Conservation (phyloP, 2,888 invertebrate genomes). For the Mesorhabditis sp. region DNA sequence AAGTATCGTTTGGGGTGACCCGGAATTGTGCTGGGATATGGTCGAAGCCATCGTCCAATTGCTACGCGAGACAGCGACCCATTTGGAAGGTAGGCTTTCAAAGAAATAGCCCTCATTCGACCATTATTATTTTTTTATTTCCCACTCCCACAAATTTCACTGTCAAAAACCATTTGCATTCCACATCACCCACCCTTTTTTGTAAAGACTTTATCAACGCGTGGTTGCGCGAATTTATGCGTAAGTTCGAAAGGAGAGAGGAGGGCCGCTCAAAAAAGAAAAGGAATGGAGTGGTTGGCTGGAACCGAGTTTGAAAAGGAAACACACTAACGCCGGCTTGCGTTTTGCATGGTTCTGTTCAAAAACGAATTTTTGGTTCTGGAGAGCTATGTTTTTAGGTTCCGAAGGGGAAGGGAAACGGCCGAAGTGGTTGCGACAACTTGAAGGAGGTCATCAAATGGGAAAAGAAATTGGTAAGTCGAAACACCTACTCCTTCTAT, state of each 20-base stretch:
- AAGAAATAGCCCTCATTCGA: not conserved
- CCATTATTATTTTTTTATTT: not conserved
- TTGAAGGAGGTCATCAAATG: slow-evolving; percentile 52
- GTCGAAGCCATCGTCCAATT: slow-evolving; percentile 63
- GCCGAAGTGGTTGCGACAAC: slow-evolving; percentile 58
- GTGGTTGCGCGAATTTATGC: slow-evolving; percentile 5
- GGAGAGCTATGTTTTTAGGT: slow-evolving; percentile 8
- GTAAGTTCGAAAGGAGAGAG: not conserved
- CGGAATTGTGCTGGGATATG: slow-evolving; percentile 41
- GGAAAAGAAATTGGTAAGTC: slow-evolving; percentile 23
- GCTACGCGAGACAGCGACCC: slow-evolving; percentile 76
- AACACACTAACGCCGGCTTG: not conserved
- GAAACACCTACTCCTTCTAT: no score
- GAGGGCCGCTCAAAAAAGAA: not conserved
- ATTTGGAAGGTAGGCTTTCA: slow-evolving; percentile 23
- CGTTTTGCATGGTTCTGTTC: not conserved
- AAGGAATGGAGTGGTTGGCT: not conserved
- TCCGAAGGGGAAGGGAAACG: slow-evolving; percentile 51
- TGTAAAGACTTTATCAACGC: slow-evolving; percentile 2
- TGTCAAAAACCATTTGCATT: not conserved
- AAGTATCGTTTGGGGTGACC: slow-evolving; percentile 42
- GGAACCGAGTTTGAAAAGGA: not conserved
- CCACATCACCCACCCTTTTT: not conserved
- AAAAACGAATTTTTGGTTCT: no score
- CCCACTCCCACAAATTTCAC: not conserved